phyloP scores from a whole-genome alignment of 2,113 vertebrate genomes.

The Calidris pugnax region DNA sequence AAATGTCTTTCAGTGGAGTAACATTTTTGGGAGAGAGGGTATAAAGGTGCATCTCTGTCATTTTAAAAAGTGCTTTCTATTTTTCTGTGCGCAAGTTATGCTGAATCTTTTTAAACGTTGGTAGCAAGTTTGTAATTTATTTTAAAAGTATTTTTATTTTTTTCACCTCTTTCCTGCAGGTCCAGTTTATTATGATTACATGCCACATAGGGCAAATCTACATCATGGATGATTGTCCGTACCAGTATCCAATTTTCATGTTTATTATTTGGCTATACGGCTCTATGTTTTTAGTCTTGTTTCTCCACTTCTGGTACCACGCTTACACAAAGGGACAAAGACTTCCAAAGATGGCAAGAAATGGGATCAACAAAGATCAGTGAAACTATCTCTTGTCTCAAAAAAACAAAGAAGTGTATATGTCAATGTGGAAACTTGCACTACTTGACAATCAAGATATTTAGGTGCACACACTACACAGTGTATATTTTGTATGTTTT shows the following conservation, averaged over 20 bases:
- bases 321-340: constrained; percentile 95
- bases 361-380: constrained; percentile 79
- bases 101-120: background rate
- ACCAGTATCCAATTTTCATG: constrained; percentile 91
- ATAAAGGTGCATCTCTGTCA: background rate
- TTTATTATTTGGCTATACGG: constrained; percentile 91
- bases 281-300: constrained; percentile 88
- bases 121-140: background rate
- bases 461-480: constrained; percentile 43
- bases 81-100: background rate
- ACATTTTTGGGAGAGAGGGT: background rate
- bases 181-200: constrained; percentile 90
- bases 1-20: background rate
- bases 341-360: constrained; percentile 85
- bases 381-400: constrained; percentile 66
- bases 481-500: constrained; percentile 75
- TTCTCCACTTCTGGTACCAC: constrained; percentile 97
- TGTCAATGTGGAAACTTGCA: constrained; percentile 33
- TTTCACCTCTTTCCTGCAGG: constrained; percentile 69
- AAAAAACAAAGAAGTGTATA: background rate
- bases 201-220: constrained; percentile 91
- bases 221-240: constrained; percentile 89
- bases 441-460: constrained; percentile 77
- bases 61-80: background rate
- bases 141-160: background rate